These are phyloP conservation scores for Desoria tigrina DNA, from an alignment of 2,888 invertebrate genomes.

Conservation along the genomic window DNA sequence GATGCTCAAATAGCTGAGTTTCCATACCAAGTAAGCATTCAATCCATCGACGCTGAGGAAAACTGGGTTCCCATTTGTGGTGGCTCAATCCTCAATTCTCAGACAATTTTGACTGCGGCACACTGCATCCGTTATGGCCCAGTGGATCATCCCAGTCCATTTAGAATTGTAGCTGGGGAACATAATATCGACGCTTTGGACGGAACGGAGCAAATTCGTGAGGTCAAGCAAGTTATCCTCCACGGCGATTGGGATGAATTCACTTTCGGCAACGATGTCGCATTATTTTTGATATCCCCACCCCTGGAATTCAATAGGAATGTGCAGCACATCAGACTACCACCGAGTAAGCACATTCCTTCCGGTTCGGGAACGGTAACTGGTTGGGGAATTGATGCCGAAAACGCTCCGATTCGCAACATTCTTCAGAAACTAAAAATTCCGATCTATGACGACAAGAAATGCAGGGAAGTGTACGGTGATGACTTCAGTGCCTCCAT, in stretches of 20 bases:
- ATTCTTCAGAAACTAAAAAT: conserved; percentile 19
- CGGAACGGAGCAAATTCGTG: conserved; percentile 19
- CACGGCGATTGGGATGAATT: conserved; percentile 32
- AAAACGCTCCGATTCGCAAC: neutral
- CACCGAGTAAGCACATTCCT: neutral
- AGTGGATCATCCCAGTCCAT: neutral
- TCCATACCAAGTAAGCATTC: conserved; percentile 32
- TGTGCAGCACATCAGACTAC: neutral
- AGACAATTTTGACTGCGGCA: conserved; percentile 27
- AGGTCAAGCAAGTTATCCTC: neutral
- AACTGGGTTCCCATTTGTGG: conserved; percentile 22
- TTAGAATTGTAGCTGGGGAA: conserved; percentile 30
- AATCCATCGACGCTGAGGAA: neutral
- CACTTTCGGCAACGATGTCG: conserved; percentile 28
- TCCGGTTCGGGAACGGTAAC: conserved; percentile 1
- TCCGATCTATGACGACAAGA: conserved; percentile 19
- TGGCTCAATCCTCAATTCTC: conserved; percentile 22
- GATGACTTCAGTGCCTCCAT: conserved; percentile 30
- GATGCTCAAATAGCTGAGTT: neutral
- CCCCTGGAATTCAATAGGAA: conserved; percentile 7
- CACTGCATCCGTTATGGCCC: conserved; percentile 22
- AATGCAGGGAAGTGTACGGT: conserved; percentile 25
- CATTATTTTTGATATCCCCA: conserved; percentile 18
- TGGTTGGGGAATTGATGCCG: conserved; percentile 26
- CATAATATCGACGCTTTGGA: conserved; percentile 11